Base-by-base conservation (phyloP, 2,113 vertebrate genomes). In the Dolichotis patagonum region DNA sequence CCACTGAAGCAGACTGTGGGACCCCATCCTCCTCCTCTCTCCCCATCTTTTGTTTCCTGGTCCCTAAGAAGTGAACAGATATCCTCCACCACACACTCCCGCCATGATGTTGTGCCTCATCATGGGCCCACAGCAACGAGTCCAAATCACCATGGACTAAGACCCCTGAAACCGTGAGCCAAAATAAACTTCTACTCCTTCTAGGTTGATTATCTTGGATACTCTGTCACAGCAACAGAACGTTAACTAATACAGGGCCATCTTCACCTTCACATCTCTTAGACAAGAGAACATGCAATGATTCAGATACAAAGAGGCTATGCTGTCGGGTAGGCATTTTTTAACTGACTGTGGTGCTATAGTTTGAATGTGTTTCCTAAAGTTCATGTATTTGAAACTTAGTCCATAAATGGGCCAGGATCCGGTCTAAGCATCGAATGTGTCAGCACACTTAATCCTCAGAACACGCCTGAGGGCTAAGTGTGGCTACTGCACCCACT, bases 211-310 rank as follows among this genome's bases (percentile, higher is more conserved):
- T 46, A 30, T 46, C 41, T 77, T 26, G 7, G 43, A 26, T 5
- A 46, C 14, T 77, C 30, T 46, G 41, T 77, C 41, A 46, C 41
- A 75, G 11, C 41, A 28, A 77, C 73, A 77, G 73, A 46, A 77
- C 11, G 10, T 2, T 77, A 26, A 46, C 26, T 1, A 46, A 77
- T 26, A 46, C 73, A 77, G 73, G 7, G 7, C 52, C 32, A 20
- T 0, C 4, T 65, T 69, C n/a, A 46, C 14, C 14, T 17, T 54
- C 46, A 2, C 16, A 12, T 75, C 58, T 56, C 62, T 73, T 67
- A 17, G 0, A 0, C n/a, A 2, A 30, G 60, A 83, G 8, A 71
- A 73, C 11, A 16, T 0, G 5, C n/a, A 75, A 14, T 6, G 43
- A 71, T 9, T 63, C 32, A 46, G 56, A 30, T 10, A 7, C 56